These are phyloP conservation scores for Saturnia japonica DNA, from an alignment of 2,888 invertebrate genomes.

Conservation along the genomic window DNA sequence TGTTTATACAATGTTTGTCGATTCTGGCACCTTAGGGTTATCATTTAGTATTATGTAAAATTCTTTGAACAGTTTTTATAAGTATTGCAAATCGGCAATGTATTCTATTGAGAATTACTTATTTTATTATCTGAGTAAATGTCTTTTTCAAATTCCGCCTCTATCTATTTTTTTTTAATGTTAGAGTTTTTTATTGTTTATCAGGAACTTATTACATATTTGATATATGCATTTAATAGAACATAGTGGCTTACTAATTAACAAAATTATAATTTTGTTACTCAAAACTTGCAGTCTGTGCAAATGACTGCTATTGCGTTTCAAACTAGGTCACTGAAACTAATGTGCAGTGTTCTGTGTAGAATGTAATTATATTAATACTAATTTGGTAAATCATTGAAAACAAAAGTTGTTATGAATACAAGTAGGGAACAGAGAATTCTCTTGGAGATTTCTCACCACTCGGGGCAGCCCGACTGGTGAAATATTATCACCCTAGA, in stretches of 20 bases:
- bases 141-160: background rate
- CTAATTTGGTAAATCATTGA: background rate
- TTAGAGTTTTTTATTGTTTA: background rate
- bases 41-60: no score
- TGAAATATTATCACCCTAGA: no score
- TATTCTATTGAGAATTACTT: no score
- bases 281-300: constrained; percentile 2
- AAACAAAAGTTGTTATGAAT: background rate
- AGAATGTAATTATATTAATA: background rate
- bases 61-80: no score
- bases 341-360: background rate
- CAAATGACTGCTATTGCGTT: background rate
- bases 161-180: background rate
- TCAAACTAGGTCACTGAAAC: background rate
- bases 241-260: background rate
- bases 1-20: background rate
- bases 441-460: no score
- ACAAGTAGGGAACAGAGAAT: no score
- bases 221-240: background rate
- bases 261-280: background rate
- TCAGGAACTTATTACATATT: background rate
- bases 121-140: no score
- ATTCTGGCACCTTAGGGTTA: no score
- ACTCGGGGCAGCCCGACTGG: no score
- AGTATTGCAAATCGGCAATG: no score